Conservation (phyloP, 2,797 vertebrate genomes). For the Melanotaenia boesemani region DNA sequence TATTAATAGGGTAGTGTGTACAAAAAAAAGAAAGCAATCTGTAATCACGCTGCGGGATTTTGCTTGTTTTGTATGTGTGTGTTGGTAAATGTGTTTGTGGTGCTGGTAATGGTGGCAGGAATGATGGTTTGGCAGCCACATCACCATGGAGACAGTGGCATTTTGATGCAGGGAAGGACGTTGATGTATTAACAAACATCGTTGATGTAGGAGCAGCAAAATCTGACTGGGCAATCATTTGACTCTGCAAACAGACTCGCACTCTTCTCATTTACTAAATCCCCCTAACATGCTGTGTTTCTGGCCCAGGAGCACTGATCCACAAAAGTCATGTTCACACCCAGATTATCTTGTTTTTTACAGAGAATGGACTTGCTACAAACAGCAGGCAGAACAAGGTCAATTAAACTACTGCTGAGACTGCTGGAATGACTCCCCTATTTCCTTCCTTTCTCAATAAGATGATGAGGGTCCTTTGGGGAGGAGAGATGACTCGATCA, state of each 20-base stretch:
- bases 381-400: constrained; percentile 20
- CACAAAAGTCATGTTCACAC: constrained; percentile 23
- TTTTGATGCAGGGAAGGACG: constrained; percentile 39
- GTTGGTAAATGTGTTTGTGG: constrained; percentile 30
- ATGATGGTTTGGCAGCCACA: constrained; percentile 50
- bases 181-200: constrained; percentile 38
- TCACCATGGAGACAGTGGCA: constrained; percentile 82
- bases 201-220: constrained; percentile 39
- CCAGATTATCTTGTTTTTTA: constrained; percentile 26
- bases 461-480: constrained; percentile 38
- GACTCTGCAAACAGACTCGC: constrained; percentile 13
- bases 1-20: constrained; percentile 38
- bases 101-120: constrained; percentile 27
- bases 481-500: constrained; percentile 69
- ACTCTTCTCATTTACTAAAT: constrained; percentile 1
- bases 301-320: constrained; percentile 2
- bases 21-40: not conserved
- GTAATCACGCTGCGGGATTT: constrained; percentile 48
- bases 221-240: constrained; percentile 13
- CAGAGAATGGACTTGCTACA: constrained; percentile 21
- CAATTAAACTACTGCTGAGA: constrained; percentile 42
- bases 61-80: constrained; percentile 24
- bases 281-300: not conserved
- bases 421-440: constrained; percentile 17
- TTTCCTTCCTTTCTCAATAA: constrained; percentile 12